A percentile compares a stretch with the other conserved stretches of the same genome.
These are phyloP conservation scores for Magallana ariakensis DNA, from an alignment of 1,140 invertebrate species.

Conservation along the genomic window DNA sequence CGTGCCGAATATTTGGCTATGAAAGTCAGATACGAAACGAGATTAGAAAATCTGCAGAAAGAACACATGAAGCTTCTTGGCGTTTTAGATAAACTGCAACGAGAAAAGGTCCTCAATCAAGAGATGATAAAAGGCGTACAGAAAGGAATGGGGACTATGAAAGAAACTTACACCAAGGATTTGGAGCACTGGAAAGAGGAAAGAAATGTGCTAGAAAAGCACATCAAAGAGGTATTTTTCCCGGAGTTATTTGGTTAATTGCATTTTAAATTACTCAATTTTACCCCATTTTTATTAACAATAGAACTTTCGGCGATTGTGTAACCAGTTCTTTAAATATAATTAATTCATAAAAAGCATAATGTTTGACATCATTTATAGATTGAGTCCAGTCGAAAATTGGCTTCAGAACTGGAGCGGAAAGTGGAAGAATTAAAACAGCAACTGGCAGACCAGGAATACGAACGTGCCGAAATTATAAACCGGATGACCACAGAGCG, in stretches of 20 bases:
- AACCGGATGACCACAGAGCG: slow-evolving; percentile 94
- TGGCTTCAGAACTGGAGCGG: slow-evolving; percentile 79
- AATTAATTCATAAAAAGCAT: no score
- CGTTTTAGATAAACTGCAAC: slow-evolving; percentile 89
- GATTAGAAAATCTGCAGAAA: slow-evolving; percentile 90
- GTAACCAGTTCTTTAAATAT: no score
- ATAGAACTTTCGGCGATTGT: no score
- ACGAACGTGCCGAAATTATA: slow-evolving; percentile 92
- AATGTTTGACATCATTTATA: slow-evolving; percentile 6
- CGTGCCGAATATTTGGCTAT: slow-evolving; percentile 91
- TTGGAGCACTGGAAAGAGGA: slow-evolving; percentile 69
- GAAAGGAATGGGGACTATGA: slow-evolving; percentile 70
- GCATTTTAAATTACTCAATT: no score
- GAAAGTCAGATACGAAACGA: slow-evolving; percentile 92
- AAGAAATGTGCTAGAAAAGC: slow-evolving; percentile 62
- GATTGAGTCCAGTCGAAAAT: slow-evolving; percentile 67
- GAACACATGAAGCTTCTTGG: slow-evolving; percentile 90
- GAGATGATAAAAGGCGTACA: slow-evolving; percentile 84
- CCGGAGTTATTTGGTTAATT: neutral
- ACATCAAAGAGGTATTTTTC: slow-evolving; percentile 67
- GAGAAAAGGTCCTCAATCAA: slow-evolving; percentile 93
- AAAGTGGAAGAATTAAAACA: slow-evolving; percentile 87
- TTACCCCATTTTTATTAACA: neutral
- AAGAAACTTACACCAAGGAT: slow-evolving; percentile 84
- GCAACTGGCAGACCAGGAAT: slow-evolving; percentile 91